Base-by-base conservation (phyloP, 1,140 invertebrate species). In the Manduca sexta region DNA sequence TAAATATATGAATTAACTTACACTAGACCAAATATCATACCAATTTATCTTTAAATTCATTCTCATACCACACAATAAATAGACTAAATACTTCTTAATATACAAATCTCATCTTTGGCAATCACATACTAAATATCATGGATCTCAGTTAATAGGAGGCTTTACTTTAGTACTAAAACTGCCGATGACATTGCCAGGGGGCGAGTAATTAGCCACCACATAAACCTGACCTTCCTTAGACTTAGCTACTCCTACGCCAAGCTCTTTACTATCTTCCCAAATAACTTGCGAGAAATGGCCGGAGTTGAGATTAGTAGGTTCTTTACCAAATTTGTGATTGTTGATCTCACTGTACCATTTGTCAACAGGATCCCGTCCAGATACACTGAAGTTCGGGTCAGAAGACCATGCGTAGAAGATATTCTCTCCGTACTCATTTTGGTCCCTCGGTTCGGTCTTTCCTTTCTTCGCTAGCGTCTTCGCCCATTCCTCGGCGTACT, bases 121-220 rank as follows among this genome's bases (percentile, higher is more conserved):
- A 31, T 41, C 16, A 14, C n/a, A 57, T 11, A 46, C 11, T 46
- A 33, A 30, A 45, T 33, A 30, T 34, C 8, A 15, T 38, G 26
- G 5, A 31, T 29, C 13, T 57, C 39, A 80, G 64, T 77, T 58
- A 45, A 69, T 52, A 45, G 82, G 78, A 21, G 89, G 87, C 13
- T 88, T 88, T 3, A 96, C 94, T 75, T 96, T 96, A 14, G 89
- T 89, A 1, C 88, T 78, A 69, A 94, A 97, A 62, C 90, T 89
- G 6, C 93, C 94, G 2, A 95, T 84, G 50, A 94, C 91, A 75
- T 97, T 97, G 1, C 96, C 96, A 3, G 94, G 90, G 0, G 95
- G 95, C 68, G 89, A 90, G 72, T 97, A 97, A 79, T 96, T 94
- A 14, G 92, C 93, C 0, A 97, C 95, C 0, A 96, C 92, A 59